These are phyloP conservation scores for Peribatodes rhomboidaria DNA, from an alignment of 2,888 invertebrate species.

Conservation along the genomic window DNA sequence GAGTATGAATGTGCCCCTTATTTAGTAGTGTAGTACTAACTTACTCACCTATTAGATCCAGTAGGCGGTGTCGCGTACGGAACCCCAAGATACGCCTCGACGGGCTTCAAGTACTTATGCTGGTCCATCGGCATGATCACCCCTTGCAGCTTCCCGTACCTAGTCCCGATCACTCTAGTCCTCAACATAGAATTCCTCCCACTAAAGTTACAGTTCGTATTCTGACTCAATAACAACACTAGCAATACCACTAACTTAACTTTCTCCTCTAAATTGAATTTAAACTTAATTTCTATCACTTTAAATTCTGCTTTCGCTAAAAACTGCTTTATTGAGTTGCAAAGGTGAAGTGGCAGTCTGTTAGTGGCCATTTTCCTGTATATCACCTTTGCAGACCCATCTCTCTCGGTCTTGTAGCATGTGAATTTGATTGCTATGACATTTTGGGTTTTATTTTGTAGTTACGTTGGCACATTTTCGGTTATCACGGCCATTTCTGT, in stretches of 20 bases:
- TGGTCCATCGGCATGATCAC: conserved; percentile 92
- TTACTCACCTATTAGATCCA: conserved; percentile 90
- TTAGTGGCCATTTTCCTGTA: conserved; percentile 80
- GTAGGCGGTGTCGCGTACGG: conserved; percentile 95
- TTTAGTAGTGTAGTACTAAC: not conserved
- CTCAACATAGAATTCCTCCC: conserved; percentile 90
- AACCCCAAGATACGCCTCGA: conserved; percentile 94
- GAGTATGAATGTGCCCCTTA: no score
- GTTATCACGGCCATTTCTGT: conserved; percentile 48
- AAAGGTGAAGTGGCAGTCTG: conserved; percentile 80
- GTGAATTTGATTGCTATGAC: conserved; percentile 53
- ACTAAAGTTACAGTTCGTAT: conserved; percentile 74
- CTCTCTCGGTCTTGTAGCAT: conserved; percentile 61
- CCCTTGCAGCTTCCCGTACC: conserved; percentile 95
- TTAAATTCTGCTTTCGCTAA: conserved; percentile 54
- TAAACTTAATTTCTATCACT: conserved; percentile 50
- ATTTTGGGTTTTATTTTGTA: conserved; percentile 53
- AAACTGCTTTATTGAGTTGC: conserved; percentile 83
- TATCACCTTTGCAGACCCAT: conserved; percentile 83
- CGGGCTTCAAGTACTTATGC: conserved; percentile 91
- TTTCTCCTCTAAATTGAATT: conserved; percentile 59
- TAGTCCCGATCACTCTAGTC: conserved; percentile 93
- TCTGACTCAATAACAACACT: conserved; percentile 69
- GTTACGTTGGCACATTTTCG: conserved; percentile 50
- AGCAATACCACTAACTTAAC: conserved; percentile 69